Evolutionary conservation across 2,888 invertebrate species (phyloP).

Genomic region (Hydropsyche betteni): DNA sequence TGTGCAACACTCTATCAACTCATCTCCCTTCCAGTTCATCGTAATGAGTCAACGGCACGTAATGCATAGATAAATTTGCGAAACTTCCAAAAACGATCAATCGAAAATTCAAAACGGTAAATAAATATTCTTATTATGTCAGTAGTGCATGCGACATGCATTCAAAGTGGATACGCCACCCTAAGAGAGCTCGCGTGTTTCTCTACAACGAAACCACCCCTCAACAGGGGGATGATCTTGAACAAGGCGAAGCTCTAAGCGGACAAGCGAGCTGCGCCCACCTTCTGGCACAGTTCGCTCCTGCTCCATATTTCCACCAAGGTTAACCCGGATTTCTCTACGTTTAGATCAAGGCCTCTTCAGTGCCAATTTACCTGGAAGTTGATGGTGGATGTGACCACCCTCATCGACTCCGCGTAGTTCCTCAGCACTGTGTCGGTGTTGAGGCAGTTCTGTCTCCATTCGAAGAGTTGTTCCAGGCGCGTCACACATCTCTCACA

Average conservation of each 20-base stretch:
- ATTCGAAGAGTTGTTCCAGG: slow-evolving; percentile 75
- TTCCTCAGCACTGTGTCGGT: slow-evolving; percentile 73
- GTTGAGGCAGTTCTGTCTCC: slow-evolving; percentile 72
- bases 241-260: slow-evolving; percentile 2
- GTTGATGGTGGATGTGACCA: slow-evolving; percentile 73
- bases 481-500: slow-evolving; percentile 74
- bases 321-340: not conserved
- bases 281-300: slow-evolving; percentile 13
- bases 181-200: slow-evolving; percentile 7
- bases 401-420: slow-evolving; percentile 75
- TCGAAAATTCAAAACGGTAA: no score
- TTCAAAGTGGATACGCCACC: not conserved
- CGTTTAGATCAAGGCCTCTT: no score
- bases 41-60: no score
- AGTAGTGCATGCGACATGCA: slow-evolving; percentile 19
- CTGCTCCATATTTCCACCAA: slow-evolving; percentile 12
- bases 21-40: no score
- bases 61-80: no score
- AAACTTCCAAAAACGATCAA: no score
- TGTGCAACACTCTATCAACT: no score
- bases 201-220: not conserved
- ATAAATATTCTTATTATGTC: no score
- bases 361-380: slow-evolving; percentile 65
- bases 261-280: slow-evolving; percentile 13
- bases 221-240: slow-evolving; percentile 23